phyloP scores from a whole-genome alignment of 2,797 vertebrate species.

The Furcifer pardalis region DNA sequence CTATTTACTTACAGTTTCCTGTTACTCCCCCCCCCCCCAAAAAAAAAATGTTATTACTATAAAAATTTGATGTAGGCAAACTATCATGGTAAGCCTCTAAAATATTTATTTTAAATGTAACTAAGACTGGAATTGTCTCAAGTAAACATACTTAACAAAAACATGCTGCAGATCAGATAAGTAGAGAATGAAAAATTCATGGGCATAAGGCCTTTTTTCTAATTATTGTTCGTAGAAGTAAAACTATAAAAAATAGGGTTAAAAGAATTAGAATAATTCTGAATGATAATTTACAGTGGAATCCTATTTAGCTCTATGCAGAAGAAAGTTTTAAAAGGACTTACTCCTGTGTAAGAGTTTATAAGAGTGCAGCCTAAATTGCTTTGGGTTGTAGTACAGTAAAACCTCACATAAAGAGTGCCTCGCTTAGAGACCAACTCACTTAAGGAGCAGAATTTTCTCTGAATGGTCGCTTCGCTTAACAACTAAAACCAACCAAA shows the following conservation, averaged over 20 bases:
- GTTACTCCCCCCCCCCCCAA: not conserved
- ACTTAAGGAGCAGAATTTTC: too few relatives aligned
- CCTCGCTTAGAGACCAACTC: too few relatives aligned
- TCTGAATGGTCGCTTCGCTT: too few relatives aligned
- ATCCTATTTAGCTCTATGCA: not conserved
- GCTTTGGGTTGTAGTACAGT: constrained; percentile 44
- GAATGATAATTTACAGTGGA: constrained; percentile 25
- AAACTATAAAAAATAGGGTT: constrained; percentile 24
- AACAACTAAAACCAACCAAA: too few relatives aligned
- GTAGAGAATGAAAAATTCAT: constrained; percentile 33
- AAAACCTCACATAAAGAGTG: too few relatives aligned
- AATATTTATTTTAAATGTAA: constrained; percentile 26
- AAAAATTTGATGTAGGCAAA: constrained; percentile 56
- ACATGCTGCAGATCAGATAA: constrained; percentile 33
- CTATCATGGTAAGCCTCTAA: constrained; percentile 32
- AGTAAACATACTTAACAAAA: constrained; percentile 29
- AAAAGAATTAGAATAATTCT: constrained; percentile 25
- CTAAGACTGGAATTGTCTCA: constrained; percentile 40
- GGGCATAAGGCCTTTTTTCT: constrained; percentile 36
- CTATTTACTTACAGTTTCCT: constrained; percentile 58
- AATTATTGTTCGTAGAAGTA: constrained; percentile 35
- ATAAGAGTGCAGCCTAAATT: constrained; percentile 22
- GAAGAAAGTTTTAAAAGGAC: not conserved
- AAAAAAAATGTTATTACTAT: constrained; percentile 31
- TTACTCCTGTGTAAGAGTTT: not conserved